Conservation (phyloP, 1,140 invertebrate species). For the Aporrectodea caliginosa region DNA sequence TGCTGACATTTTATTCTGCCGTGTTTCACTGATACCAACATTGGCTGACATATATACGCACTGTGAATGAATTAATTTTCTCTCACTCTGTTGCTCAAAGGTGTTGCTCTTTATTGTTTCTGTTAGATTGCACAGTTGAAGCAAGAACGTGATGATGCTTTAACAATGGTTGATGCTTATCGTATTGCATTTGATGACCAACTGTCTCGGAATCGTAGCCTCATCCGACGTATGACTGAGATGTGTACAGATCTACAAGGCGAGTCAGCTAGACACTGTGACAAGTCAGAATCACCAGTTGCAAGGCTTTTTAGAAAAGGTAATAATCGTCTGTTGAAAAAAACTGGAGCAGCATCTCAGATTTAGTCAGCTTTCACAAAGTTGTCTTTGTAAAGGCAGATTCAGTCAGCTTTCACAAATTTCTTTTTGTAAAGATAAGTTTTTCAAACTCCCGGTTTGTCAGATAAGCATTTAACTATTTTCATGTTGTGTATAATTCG, state of each 20-base stretch:
- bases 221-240: conserved; percentile 19
- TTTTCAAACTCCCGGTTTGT: too few species aligned
- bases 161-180: conserved; percentile 47
- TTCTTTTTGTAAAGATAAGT: too few species aligned
- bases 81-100: too few species aligned
- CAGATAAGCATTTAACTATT: too few species aligned
- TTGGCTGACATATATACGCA: too few species aligned
- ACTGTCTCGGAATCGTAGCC: conserved; percentile 34
- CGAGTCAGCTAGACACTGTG: not conserved
- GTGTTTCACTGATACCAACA: too few species aligned
- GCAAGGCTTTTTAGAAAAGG: not conserved
- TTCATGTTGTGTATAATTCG: too few species aligned
- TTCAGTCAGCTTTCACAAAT: too few species aligned
- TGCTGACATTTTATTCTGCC: too few species aligned
- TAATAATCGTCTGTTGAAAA: not conserved
- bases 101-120: not conserved
- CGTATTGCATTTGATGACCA: conserved; percentile 51
- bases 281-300: not conserved
- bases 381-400: not conserved
- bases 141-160: conserved; percentile 42
- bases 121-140: conserved; percentile 40
- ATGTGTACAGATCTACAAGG: not conserved
- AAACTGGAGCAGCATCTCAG: not conserved
- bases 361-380: too few species aligned
- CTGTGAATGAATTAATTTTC: too few species aligned